Conservation (phyloP, 2,113 vertebrate species). For the Psammodynastes pulverulentus region DNA sequence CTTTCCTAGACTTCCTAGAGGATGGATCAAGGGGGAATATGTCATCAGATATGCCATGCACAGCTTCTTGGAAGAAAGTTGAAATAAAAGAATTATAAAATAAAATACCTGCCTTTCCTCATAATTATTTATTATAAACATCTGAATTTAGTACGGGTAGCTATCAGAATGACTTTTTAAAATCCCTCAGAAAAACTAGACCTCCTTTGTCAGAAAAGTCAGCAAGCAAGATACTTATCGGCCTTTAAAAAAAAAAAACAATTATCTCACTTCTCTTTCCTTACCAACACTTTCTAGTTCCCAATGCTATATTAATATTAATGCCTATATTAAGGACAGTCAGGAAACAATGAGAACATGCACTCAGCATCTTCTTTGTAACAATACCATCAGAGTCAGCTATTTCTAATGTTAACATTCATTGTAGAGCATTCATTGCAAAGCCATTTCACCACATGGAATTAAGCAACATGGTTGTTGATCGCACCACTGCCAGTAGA, state of each 20-base stretch:
- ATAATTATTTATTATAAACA: not conserved
- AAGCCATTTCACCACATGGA: conserved; percentile 19
- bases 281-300: conserved; percentile 2
- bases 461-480: conserved; percentile 49
- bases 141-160: not conserved
- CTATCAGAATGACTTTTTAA: not conserved
- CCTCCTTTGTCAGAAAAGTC: conserved; percentile 17
- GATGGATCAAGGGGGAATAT: not conserved
- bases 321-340: conserved; percentile 58
- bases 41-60: not conserved
- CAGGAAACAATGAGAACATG: conserved; percentile 65
- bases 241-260: not conserved
- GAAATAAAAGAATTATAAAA: not conserved
- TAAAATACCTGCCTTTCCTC: not conserved
- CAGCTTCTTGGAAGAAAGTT: not conserved
- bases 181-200: not conserved
- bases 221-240: conserved; percentile 15
- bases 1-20: not conserved
- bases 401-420: conserved; percentile 49
- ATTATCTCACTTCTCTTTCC: conserved; percentile 3
- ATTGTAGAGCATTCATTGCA: conserved; percentile 51
- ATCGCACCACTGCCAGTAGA: conserved; percentile 46
- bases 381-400: conserved; percentile 64
- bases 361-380: conserved; percentile 80
- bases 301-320: conserved; percentile 32